phyloP scores from a whole-genome alignment of 1,140 invertebrate species.

The Heliconius nattereri region DNA sequence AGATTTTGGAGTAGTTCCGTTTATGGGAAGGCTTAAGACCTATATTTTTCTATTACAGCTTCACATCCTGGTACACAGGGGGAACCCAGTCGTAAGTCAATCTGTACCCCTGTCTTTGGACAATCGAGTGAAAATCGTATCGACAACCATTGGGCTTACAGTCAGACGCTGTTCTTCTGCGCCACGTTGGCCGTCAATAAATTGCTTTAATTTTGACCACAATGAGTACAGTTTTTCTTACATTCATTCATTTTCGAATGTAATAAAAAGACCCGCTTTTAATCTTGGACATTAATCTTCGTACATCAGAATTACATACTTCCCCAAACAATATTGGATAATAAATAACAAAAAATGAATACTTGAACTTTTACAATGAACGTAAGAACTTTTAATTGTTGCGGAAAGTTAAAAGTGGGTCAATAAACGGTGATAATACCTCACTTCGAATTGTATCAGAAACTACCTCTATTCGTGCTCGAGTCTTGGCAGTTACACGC shows the following conservation, averaged over 20 bases:
- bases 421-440: background rate
- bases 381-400: conserved; percentile 9
- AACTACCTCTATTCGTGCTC: background rate
- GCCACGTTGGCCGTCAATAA: background rate
- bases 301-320: background rate
- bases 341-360: background rate
- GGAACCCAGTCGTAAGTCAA: no score
- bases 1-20: background rate
- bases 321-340: background rate
- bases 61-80: no score
- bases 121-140: no score
- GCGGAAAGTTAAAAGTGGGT: background rate
- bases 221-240: background rate
- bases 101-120: no score
- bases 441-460: background rate
- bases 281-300: background rate
- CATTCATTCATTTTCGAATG: background rate
- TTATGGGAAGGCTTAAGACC: background rate
- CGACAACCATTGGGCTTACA: no score
- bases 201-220: background rate
- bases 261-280: background rate
- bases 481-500: background rate
- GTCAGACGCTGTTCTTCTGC: no score
- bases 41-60: background rate
- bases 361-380: background rate